Base-by-base conservation (phyloP, 2,888 invertebrate species). In the Dynastes grantii region DNA sequence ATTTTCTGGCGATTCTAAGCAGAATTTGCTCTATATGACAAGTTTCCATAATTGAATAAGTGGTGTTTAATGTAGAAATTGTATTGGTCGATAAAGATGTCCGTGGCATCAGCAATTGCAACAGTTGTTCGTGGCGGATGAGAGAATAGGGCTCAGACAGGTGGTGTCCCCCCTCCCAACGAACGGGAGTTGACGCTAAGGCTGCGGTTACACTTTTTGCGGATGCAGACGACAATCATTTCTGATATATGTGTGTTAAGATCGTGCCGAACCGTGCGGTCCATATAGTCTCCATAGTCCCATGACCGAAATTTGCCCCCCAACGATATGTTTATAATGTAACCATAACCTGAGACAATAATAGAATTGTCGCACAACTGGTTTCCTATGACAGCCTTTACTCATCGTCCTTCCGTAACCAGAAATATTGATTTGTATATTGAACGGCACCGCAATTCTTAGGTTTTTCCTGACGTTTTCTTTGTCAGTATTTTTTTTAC, bases 281-380 rank as follows among this genome's bases (percentile, higher is more conserved):
- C 45, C 11, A 8, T 11, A 45, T 1, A 45, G 45, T 45, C 45
- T 45, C 11, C 45, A 45, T 45, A 45, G 45, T 11, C 45, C 8
- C 45, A 11, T 45, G 45, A 11, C 11, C 45, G 8, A 45, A 45
- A 45, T 45, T 45, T 11, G 11, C 11, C 45, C 45, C 8, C 45
- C 32, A 2, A 9, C 9, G 53, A n/a, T 45, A n/a, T 3, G n/a
- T 22, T 22, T 58, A 58, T 58, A 53, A 22, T 53, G 16, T 73
- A 73, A 73, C 11, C 45, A 45, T 8, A 45, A 45, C 45, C 45
- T 45, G 11, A 45, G 77, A 67, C 77, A 68, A 83, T 84, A 84
- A 84, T 84, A 83, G 84, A 84, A 84, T 84, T 84, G 83, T 83
- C 83, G 83, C 83, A 82, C 78, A 80, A 82, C 78, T 84, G 82